Conservation (phyloP, 2,888 invertebrate genomes). For the Trichacis sp. region DNA sequence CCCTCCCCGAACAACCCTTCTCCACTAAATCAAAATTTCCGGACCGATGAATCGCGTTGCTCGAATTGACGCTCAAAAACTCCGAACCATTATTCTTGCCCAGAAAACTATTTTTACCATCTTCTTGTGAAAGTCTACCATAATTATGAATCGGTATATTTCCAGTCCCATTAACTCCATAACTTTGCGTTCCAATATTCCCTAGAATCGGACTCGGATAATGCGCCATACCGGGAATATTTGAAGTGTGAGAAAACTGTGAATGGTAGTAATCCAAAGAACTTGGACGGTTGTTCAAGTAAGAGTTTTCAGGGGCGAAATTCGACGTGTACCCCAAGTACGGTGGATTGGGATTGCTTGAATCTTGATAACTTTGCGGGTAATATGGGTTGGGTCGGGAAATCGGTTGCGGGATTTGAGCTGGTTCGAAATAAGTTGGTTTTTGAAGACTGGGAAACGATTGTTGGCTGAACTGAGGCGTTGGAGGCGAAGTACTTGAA, state of each 20-base stretch:
- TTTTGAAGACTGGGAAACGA: not conserved
- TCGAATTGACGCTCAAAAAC: not conserved
- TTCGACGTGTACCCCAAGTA: conserved; percentile 48
- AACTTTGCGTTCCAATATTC: not conserved
- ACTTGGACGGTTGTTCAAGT: conserved; percentile 21
- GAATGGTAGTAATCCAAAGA: conserved; percentile 30
- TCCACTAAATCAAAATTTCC: not conserved
- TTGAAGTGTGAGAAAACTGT: conserved; percentile 47
- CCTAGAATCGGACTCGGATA: not conserved
- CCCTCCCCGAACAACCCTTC: not conserved
- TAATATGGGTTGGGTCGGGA: conserved; percentile 37
- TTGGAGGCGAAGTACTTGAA: conserved; percentile 18
- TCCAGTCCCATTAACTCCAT: not conserved
- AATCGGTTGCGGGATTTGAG: conserved; percentile 32
- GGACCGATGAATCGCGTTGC: not conserved
- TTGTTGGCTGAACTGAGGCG: not conserved
- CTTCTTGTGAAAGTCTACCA: not conserved
- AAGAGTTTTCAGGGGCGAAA: conserved; percentile 43
- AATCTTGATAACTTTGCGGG: conserved; percentile 52
- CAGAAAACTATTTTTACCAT: not conserved
- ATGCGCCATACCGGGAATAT: conserved; percentile 12
- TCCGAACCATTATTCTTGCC: not conserved
- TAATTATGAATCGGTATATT: not conserved
- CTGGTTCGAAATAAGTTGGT: not conserved
- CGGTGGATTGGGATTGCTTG: conserved; percentile 59